These are phyloP conservation scores for Gobio occitaniae DNA, from an alignment of 2,797 vertebrate genomes.

Conservation along the genomic window DNA sequence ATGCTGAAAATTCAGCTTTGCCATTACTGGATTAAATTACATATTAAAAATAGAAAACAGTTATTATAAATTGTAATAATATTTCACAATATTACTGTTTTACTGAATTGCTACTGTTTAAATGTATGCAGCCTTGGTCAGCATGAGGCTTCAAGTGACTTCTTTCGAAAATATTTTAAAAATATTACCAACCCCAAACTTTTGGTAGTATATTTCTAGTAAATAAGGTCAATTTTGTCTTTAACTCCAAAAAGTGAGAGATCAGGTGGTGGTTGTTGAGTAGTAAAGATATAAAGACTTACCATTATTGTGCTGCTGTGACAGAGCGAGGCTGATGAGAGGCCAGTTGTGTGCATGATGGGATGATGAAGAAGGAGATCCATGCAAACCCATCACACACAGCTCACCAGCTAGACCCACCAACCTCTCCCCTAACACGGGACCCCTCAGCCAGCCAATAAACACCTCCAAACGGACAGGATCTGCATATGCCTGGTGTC, in stretches of 20 bases:
- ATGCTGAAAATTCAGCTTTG: background rate
- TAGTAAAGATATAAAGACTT: slow-evolving; percentile 38
- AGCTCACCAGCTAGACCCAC: slow-evolving; percentile 85
- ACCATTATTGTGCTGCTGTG: slow-evolving; percentile 88
- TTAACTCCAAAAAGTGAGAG: background rate
- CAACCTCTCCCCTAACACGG: slow-evolving; percentile 87
- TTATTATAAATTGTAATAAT: background rate
- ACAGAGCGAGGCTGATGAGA: slow-evolving; percentile 90
- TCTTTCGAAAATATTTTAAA: background rate
- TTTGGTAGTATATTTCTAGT: no score
- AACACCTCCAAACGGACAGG: slow-evolving; percentile 79
- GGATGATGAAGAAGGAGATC: slow-evolving; percentile 48
- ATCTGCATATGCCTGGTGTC: slow-evolving; percentile 84
- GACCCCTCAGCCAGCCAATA: slow-evolving; percentile 89
- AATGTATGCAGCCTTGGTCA: background rate
- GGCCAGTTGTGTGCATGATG: slow-evolving; percentile 84
- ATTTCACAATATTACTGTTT: background rate
- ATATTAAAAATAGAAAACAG: no score
- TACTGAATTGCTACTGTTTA: background rate
- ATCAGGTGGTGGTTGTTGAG: background rate
- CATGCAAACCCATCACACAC: slow-evolving; percentile 77
- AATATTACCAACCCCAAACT: background rate
- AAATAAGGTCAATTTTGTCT: background rate
- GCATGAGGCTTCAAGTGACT: background rate
- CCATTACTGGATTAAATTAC: no score